These are phyloP conservation scores for Apistogramma diplotaenia DNA, from an alignment of 2,113 vertebrate genomes.

Conservation along the genomic window DNA sequence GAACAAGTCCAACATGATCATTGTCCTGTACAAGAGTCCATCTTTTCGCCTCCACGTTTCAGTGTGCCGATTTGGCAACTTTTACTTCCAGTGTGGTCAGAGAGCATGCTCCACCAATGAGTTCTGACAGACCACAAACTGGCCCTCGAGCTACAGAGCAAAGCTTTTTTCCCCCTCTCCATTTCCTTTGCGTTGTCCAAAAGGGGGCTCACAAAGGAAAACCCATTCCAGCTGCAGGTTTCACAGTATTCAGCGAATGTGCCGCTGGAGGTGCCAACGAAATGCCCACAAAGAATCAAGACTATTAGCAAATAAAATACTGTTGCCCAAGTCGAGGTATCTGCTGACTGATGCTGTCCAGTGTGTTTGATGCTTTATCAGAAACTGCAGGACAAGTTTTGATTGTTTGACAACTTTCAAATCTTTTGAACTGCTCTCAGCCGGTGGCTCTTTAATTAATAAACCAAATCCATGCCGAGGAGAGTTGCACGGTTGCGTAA, in stretches of 20 bases:
- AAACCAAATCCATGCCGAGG: not conserved
- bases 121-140: not conserved
- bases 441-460: slow-evolving; percentile 23
- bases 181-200: not conserved
- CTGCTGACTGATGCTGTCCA: not conserved
- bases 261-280: not conserved
- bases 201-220: not conserved
- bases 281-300: not conserved
- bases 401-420: not conserved
- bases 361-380: not conserved
- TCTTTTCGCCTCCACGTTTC: accelerated
- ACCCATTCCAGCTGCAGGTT: accelerated
- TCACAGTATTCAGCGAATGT: not conserved
- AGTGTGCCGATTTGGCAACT: not conserved
- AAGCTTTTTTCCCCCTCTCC: not conserved
- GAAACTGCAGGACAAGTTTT: not conserved
- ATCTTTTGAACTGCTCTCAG: slow-evolving; percentile 2
- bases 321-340: not conserved
- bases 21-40: not conserved
- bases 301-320: not conserved
- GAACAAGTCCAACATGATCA: not conserved
- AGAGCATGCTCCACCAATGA: not conserved
- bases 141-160: not conserved
- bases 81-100: not conserved
- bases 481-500: slow-evolving; percentile 29